A percentile compares a stretch with the other conserved stretches of the same genome.
Evolutionary conservation across 2,113 vertebrate genomes (phyloP).

Genomic region (Grammomys dolichurus): DNA sequence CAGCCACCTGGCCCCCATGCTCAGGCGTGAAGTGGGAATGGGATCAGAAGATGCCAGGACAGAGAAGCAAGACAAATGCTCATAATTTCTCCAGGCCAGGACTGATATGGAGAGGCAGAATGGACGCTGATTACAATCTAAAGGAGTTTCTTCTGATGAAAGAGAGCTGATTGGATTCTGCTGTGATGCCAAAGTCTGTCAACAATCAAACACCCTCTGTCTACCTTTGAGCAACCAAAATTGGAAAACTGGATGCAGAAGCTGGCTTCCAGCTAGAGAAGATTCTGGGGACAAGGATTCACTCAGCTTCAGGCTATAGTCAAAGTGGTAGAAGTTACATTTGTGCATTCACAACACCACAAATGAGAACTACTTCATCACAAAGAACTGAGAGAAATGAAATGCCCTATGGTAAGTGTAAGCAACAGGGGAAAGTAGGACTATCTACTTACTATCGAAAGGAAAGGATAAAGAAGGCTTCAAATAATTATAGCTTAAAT

Average conservation of each 20-base stretch:
- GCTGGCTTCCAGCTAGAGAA: background rate
- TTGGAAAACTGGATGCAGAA: conserved; percentile 36
- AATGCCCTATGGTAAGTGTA: background rate
- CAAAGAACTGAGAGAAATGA: background rate
- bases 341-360: background rate
- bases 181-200: conserved; percentile 82
- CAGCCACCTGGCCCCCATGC: background rate
- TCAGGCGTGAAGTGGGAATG: background rate
- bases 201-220: conserved; percentile 84
- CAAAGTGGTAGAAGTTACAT: background rate
- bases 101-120: conserved; percentile 48
- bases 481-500: background rate
- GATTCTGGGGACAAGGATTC: background rate
- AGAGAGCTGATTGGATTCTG: conserved; percentile 86
- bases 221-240: conserved; percentile 55
- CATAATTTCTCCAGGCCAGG: background rate
- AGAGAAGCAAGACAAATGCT: conserved; percentile 1
- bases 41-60: conserved; percentile 6
- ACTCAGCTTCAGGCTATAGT: background rate
- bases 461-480: background rate
- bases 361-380: background rate
- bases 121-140: conserved; percentile 83
- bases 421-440: background rate
- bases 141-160: conserved; percentile 85
- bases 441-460: background rate